phyloP scores from a whole-genome alignment of 2,113 vertebrate genomes.

The Rhinogobius similis region DNA sequence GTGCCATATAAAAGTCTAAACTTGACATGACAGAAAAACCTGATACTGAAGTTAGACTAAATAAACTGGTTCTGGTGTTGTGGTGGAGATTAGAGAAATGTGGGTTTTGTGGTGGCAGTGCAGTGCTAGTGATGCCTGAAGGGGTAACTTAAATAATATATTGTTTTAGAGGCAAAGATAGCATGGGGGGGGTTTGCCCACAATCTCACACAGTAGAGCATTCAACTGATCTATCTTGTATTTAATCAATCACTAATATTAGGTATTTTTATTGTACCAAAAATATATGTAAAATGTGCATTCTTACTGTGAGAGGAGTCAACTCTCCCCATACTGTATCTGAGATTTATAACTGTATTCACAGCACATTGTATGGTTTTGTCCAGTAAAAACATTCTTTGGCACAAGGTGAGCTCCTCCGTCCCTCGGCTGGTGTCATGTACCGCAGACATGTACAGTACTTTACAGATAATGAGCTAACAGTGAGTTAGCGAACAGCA shows the following conservation, averaged over 20 bases:
- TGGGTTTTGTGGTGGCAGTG: not conserved
- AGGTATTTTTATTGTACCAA: no score
- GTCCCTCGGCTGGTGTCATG: not conserved
- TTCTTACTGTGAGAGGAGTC: not conserved
- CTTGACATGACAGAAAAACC: not conserved
- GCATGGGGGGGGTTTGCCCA: not conserved
- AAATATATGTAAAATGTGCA: no score
- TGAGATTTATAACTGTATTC: not conserved
- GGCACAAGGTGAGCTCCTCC: not conserved
- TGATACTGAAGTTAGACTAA: not conserved
- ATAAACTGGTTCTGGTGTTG: not conserved
- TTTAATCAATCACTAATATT: no score
- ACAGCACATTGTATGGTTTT: not conserved
- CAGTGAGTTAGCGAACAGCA: slow-evolving; percentile 26
- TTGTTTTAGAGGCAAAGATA: no score
- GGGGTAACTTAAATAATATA: not conserved
- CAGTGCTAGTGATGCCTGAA: not conserved
- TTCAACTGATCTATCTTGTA: not conserved
- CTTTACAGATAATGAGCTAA: slow-evolving; percentile 34
- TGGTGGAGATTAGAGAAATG: no score
- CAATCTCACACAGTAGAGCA: not conserved
- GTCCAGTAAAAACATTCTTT: not conserved
- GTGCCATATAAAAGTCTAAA: not conserved
- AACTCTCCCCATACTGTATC: no score
- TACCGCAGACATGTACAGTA: slow-evolving; percentile 25